A percentile compares a stretch with the other conserved stretches of the same genome.
phyloP scores from a whole-genome alignment of 2,888 invertebrate species.

The Orchestes rusci region DNA sequence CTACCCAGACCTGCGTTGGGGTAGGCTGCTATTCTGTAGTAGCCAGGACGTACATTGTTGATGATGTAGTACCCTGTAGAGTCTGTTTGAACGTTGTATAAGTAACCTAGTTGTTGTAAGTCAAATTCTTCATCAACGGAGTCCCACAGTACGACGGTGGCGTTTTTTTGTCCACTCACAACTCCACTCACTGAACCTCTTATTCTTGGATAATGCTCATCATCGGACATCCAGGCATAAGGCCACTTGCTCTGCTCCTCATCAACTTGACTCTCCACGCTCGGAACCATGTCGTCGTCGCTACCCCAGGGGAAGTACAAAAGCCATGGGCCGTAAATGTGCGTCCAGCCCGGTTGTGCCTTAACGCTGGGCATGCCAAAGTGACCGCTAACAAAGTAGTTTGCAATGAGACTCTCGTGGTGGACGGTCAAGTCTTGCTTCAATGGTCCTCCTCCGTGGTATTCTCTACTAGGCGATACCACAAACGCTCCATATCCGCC shows the following conservation, averaged over 20 bases:
- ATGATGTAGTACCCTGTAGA: slow-evolving; percentile 9
- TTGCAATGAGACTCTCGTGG: slow-evolving; percentile 14
- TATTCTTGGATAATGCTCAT: too few species aligned
- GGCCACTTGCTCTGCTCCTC: slow-evolving; percentile 15
- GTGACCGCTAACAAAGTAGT: slow-evolving; percentile 16
- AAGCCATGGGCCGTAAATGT: slow-evolving; percentile 14
- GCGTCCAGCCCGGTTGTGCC: slow-evolving; percentile 17
- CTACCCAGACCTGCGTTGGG: too few species aligned
- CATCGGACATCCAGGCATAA: too few species aligned
- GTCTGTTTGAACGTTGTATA: slow-evolving; percentile 12
- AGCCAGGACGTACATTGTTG: too few species aligned
- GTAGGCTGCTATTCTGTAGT: too few species aligned
- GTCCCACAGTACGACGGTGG: slow-evolving; percentile 5
- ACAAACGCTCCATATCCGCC: slow-evolving; percentile 17
- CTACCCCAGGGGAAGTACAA: slow-evolving; percentile 14
- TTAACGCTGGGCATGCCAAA: slow-evolving; percentile 13
- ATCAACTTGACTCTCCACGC: slow-evolving; percentile 10
- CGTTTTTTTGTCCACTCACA: slow-evolving; percentile 10
- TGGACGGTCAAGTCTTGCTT: slow-evolving; percentile 16
- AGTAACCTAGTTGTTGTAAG: slow-evolving; percentile 12
- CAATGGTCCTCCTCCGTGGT: slow-evolving; percentile 14
- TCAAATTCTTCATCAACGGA: slow-evolving; percentile 13
- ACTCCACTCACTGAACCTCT: slow-evolving; percentile 12
- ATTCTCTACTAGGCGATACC: slow-evolving; percentile 15
- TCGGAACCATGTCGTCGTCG: slow-evolving; percentile 9